Evolutionary conservation across 2,797 vertebrate species (phyloP), one percentile per base, ranked within the genome.

Genomic region (Pelochelys cantorii): DNA sequence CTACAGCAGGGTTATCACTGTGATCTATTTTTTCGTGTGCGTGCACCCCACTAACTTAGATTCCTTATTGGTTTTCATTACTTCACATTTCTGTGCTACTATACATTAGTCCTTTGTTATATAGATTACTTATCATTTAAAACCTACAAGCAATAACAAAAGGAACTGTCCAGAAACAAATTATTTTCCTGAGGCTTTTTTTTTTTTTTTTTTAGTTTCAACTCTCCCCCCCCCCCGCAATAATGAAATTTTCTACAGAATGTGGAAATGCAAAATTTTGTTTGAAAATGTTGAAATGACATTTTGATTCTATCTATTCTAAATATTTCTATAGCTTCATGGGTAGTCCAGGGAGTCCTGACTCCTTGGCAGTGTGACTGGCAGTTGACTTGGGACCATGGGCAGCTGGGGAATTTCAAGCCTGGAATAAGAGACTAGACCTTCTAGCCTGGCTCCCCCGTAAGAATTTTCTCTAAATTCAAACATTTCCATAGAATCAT

Each of bases 11-110:
- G 17, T n/a, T 65, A 65, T n/a, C 78, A 60, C 29, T 57, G 8
- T 13, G 22, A 13, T 52, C 22, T 53, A 10, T 29, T 59, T 82
- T 60, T 55, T 81, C 23, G 10, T 0, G 0, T 7, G 25, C 0
- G 0, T 4, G 13, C 65, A 85, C n/a, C 86, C 53, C 83, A 0
- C 11, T 71, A 89, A 20, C 22, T 89, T 29, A 65, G 25, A 57
- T 31, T 29, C 84, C 2, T 3, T 79, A 13, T 34, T 74, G 48
- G 59, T 85, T 3, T 13, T 20, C 54, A 14, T 74, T 60, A 54
- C 17, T 7, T 88, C 77, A 90, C 2, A 20, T 87, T 96, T 85
- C 77, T 77, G 3, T 87, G 52, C 57, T 25, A 88, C 0, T 80
- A 5, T 84, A 0, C 29, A 65, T 9, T 81, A 85, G 22, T 52